These are phyloP conservation scores for Microctenopoma steveboyesi DNA, from an alignment of 2,797 vertebrate genomes.

Conservation along the genomic window DNA sequence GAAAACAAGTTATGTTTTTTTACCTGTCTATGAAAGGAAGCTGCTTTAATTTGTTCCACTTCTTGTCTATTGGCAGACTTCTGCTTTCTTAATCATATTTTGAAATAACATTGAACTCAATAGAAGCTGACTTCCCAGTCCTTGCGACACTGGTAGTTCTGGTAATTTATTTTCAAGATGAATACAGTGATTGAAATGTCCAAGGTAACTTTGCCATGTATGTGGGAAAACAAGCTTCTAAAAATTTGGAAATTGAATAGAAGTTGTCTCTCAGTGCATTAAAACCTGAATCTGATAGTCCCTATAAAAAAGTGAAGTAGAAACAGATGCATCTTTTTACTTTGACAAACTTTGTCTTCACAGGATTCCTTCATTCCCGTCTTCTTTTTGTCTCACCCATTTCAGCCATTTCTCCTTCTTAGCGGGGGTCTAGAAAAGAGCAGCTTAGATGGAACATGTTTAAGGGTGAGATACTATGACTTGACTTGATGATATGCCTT, in stretches of 20 bases:
- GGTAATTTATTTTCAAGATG: conserved; percentile 23
- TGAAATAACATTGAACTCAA: conserved; percentile 21
- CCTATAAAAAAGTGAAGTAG: background rate
- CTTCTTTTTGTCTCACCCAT: background rate
- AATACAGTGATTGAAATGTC: conserved; percentile 18
- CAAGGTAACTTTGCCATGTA: conserved; percentile 26
- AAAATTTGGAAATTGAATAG: conserved; percentile 13
- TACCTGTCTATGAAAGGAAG: background rate
- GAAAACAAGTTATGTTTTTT: conserved; percentile 1
- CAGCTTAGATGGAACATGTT: conserved; percentile 17
- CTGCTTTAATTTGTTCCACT: conserved; percentile 15
- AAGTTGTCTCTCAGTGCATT: background rate
- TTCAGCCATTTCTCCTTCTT: background rate
- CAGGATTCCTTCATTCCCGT: background rate
- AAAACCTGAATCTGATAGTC: background rate
- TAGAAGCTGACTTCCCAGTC: conserved; percentile 19
- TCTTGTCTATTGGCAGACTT: conserved; percentile 27
- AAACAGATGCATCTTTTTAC: background rate
- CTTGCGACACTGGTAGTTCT: conserved; percentile 25
- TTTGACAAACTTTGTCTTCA: background rate
- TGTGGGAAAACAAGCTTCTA: conserved; percentile 10
- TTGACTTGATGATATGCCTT: conserved; percentile 5
- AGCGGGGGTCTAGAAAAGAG: conserved; percentile 27
- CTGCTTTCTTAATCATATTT: conserved; percentile 6
- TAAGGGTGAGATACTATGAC: conserved; percentile 20